These are phyloP conservation scores for Calonectris borealis DNA, from an alignment of 2,113 vertebrate genomes.

Conservation along the genomic window DNA sequence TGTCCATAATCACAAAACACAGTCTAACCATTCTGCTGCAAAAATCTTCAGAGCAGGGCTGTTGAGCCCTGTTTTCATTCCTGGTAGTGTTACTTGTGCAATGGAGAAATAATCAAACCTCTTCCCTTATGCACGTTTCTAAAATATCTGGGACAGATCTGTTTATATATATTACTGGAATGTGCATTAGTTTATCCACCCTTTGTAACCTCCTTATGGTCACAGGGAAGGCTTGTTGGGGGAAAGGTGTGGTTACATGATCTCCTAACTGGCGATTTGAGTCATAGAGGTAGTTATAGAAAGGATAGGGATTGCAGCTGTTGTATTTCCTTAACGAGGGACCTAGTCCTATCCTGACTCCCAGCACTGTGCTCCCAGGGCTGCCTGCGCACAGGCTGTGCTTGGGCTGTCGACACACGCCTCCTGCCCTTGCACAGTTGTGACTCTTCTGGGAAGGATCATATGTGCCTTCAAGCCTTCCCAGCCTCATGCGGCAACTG, in stretches of 20 bases:
- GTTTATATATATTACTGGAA: neutral
- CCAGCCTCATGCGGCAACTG: neutral
- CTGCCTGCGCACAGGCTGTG: accelerated
- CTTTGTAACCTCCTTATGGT: neutral
- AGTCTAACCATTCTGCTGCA: neutral
- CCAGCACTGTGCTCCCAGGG: neutral
- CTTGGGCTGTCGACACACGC: neutral
- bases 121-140: neutral
- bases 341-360: neutral
- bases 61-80: neutral
- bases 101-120: neutral
- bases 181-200: neutral
- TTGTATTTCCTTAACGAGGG: neutral
- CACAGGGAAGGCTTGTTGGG: neutral
- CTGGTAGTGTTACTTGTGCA: neutral
- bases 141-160: neutral
- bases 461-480: neutral
- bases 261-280: neutral
- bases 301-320: neutral
- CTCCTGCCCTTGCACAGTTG: accelerated
- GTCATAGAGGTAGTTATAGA: neutral
- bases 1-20: neutral
- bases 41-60: neutral
- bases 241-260: neutral
- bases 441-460: neutral